Base-by-base conservation (phyloP, 2,113 vertebrate genomes). In the Elanoides forficatus region DNA sequence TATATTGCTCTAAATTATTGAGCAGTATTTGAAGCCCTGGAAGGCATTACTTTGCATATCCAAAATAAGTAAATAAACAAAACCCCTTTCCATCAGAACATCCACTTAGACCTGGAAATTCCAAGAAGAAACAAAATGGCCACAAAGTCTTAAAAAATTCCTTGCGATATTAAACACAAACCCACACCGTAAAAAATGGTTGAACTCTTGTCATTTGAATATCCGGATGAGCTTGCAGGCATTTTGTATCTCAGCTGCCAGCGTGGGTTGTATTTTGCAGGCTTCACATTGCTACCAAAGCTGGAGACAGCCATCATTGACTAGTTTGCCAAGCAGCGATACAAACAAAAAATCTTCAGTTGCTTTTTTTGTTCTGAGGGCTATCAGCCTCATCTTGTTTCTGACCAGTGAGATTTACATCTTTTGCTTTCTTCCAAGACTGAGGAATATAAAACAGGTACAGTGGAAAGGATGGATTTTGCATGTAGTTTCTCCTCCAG, bases 1-100 rank as follows among this genome's bases (percentile, higher is more conserved):
- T 70, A 34, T 40, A 68, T 45, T 32, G 62, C 73, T 36, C 18
- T 92, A 90, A 97, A 96, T 92, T 85, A 95, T 68, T 71, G 59
- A 90, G 60, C 73, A 78, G 63, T 62, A 85, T 22, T 27, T 59
- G 66, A 91, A 93, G 63, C 48, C 55, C 71, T 11, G 2, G 34
- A 70, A 97, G 63, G 81, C 53, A 71, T 75, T 85, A 66, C 67
- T 90, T 90, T 3, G 1, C 55, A 50, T 50, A 60, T 26, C 47
- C 78, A 47, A 94, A 95, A 38, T 5, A 60, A 81, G 23, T 16
- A 78, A 90, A 95, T 38, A 86, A 88, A 78, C 30, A 93, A 78
- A 73, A 15, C 11, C 27, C 42, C 25, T 79, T 81, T 59, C 88
- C 32, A 65, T 68, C 58, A 81, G 66, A 73, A 73, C n/a, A 74